Base-by-base conservation (phyloP, 2,797 vertebrate genomes). In the Todus mexicanus region DNA sequence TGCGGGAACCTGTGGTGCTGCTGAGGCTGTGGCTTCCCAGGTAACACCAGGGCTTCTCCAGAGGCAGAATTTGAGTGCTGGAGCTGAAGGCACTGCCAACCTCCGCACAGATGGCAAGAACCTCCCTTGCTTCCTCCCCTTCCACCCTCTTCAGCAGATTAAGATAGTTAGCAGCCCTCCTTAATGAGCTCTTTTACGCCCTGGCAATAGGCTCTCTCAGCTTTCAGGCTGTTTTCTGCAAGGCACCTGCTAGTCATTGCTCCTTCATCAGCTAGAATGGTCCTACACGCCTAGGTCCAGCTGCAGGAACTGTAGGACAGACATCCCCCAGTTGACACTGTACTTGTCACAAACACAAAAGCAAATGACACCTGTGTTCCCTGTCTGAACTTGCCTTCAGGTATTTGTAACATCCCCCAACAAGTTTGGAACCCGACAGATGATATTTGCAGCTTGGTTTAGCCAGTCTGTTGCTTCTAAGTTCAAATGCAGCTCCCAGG, bases 381-480 rank as follows among this genome's bases (percentile, higher is more conserved):
- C 7, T 2, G 5, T 3, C 11, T 8, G 48, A 48, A n/a, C 37
- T 43, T 40, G 40, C 43, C 38, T 6, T 11, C 5, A 2, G 53
- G 31, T 23, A 35, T 74, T 15, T 2, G 4, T 31, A 7, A 47
- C 1, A 7, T 25, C 33, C 45, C 37, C 18, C 5, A n/a, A 9
- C 5, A 1, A 4, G 23, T 61, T 33, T 33, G 4, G 27, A 75
- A 48, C 18, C 37, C 31, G 2, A 0, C 27, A 6, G 3, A 4
- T 0, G 0, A 1, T 3, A 19, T 4, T 0, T 23, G 38, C 56
- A 43, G 51, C 61, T 25, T 4, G 0, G 20, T 53, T 33, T 7
- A 11, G 26, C 33, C 57, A 10, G 7, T 3, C 27, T 25, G n/a
- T 20, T 53, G 17, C 56, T 82, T n/a, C 37, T n/a, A 29, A 10